A percentile compares a stretch with the other conserved stretches of the same genome.
phyloP scores from a whole-genome alignment of 2,113 vertebrate genomes.

The Sigmodon hispidus region DNA sequence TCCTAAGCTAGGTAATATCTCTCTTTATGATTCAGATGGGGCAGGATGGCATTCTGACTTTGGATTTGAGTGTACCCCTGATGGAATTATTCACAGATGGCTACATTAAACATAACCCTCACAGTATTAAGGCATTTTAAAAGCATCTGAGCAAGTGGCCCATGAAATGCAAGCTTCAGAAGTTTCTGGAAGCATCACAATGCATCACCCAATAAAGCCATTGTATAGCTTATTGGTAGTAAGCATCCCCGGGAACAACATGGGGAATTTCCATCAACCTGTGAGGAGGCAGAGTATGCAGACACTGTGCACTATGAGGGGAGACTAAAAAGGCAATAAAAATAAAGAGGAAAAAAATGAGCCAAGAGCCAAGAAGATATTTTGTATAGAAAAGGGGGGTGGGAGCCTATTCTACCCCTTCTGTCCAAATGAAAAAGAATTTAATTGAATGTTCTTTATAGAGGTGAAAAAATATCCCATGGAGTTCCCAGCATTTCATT shows the following conservation, averaged over 20 bases:
- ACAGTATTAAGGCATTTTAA: conserved; percentile 26
- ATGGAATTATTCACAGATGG: conserved; percentile 73
- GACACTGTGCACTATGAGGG: neutral
- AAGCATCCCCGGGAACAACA: neutral
- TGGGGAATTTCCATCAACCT: conserved; percentile 61
- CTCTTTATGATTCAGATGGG: neutral
- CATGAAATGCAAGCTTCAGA: conserved; percentile 63
- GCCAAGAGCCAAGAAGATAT: conserved; percentile 48
- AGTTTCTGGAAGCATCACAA: neutral
- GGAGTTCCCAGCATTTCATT: conserved; percentile 76
- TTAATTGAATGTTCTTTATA: conserved; percentile 76
- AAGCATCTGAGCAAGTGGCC: conserved; percentile 25
- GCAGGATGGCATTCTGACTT: conserved; percentile 61
- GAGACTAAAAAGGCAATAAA: neutral
- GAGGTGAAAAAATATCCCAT: conserved; percentile 68
- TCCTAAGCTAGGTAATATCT: conserved; percentile 6
- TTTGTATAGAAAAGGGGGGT: neutral
- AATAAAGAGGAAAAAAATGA: neutral
- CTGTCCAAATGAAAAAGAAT: conserved; percentile 75
- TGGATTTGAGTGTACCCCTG: conserved; percentile 51
- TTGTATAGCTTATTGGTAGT: conserved; percentile 25
- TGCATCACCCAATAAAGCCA: conserved; percentile 39
- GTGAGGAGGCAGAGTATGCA: neutral
- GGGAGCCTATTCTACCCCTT: conserved; percentile 22
- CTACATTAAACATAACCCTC: conserved; percentile 62